phyloP scores from a whole-genome alignment of 2,888 invertebrate genomes.

The Mythimna pallens region DNA sequence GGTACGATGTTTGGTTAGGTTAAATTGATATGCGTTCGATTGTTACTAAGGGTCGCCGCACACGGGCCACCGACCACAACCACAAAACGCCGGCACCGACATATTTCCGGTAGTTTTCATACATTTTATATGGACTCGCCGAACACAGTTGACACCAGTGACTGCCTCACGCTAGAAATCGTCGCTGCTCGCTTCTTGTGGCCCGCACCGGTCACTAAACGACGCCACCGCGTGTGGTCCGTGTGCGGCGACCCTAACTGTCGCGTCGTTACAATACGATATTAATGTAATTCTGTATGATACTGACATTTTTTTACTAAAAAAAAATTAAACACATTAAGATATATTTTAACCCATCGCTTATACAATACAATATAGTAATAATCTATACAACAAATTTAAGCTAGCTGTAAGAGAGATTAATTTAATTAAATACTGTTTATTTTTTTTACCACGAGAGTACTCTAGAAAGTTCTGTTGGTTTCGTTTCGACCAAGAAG shows the following conservation, averaged over 20 bases:
- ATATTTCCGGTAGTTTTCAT: too few species aligned
- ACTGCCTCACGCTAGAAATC: too few species aligned
- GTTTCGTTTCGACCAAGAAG: background rate
- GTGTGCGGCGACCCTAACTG: background rate
- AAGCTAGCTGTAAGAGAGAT: background rate
- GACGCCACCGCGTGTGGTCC: too few species aligned
- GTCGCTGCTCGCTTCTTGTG: too few species aligned
- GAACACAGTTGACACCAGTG: too few species aligned
- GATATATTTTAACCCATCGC: background rate
- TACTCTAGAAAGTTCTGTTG: background rate
- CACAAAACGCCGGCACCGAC: too few species aligned
- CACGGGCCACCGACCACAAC: too few species aligned
- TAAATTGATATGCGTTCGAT: slow-evolving; percentile 4
- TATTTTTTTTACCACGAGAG: background rate
- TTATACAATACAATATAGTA: background rate
- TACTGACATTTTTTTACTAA: background rate
- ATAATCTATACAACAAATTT: background rate
- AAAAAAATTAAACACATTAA: background rate
- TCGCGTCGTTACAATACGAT: slow-evolving; percentile 5
- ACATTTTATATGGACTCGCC: too few species aligned
- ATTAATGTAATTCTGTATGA: background rate
- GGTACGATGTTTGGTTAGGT: background rate
- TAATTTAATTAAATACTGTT: background rate
- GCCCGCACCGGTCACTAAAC: too few species aligned
- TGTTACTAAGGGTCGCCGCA: background rate